Percentiles rank a stretch among this genome's conserved stretches.
Evolutionary conservation across 1,140 invertebrate genomes (phyloP).

Genomic region (Battus philenor): DNA sequence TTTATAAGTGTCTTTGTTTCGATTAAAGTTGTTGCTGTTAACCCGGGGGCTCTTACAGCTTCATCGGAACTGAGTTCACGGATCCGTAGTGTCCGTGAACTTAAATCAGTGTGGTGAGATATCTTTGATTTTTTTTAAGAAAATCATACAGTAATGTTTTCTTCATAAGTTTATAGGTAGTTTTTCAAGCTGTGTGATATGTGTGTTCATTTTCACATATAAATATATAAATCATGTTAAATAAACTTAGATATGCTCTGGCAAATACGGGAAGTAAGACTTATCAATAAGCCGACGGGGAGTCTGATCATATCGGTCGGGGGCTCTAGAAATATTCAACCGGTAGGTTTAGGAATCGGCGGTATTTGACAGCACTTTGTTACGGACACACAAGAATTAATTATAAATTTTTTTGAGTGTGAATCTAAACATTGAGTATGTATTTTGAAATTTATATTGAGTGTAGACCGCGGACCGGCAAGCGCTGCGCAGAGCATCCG

Average conservation of each 20-base stretch:
- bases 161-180: no score
- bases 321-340: slow-evolving; percentile 51
- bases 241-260: slow-evolving; percentile 68
- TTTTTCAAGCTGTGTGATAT: no score
- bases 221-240: slow-evolving; percentile 50
- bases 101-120: no score
- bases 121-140: no score
- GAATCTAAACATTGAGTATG: slow-evolving; percentile 1
- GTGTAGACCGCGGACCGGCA: not conserved
- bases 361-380: slow-evolving; percentile 46
- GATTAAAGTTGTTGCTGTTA: no score
- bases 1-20: no score
- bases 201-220: no score
- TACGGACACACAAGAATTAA: slow-evolving; percentile 49
- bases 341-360: slow-evolving; percentile 46
- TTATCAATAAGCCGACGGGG: slow-evolving; percentile 73
- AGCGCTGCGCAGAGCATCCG: no score
- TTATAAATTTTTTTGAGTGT: slow-evolving; percentile 33
- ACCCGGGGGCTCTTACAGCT: no score
- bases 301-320: slow-evolving; percentile 59
- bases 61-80: no score
- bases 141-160: no score
- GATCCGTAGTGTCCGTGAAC: no score
- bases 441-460: not conserved
- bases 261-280: slow-evolving; percentile 69